A percentile compares a stretch with the other conserved stretches of the same genome.
Evolutionary conservation across 2,888 invertebrate genomes (phyloP).

Genomic region (Noctuana brunneofusca): DNA sequence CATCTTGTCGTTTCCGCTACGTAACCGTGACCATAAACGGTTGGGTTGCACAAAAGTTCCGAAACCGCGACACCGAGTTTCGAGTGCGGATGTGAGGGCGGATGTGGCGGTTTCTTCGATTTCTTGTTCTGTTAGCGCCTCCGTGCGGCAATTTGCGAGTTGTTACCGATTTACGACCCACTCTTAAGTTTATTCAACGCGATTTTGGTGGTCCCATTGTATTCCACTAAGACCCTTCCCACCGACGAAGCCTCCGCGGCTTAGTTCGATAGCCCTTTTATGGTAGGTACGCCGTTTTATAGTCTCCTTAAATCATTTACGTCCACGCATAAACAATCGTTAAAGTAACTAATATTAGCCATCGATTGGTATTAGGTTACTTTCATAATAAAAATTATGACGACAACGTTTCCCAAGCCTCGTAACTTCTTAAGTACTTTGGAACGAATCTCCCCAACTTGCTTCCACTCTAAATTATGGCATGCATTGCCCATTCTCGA

Average conservation of each 20-base stretch:
- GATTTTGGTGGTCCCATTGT: slow-evolving; percentile 81
- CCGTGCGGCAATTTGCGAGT: slow-evolving; percentile 79
- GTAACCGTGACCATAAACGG: slow-evolving; percentile 30
- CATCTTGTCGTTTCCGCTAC: slow-evolving; percentile 27
- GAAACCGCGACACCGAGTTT: slow-evolving; percentile 43
- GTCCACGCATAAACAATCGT: slow-evolving; percentile 61
- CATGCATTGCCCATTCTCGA: background rate
- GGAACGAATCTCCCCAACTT: background rate
- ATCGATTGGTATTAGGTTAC: slow-evolving; percentile 27
- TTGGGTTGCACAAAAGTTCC: slow-evolving; percentile 25
- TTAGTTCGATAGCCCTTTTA: slow-evolving; percentile 65
- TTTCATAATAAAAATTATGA: slow-evolving; percentile 22
- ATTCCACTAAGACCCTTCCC: slow-evolving; percentile 60
- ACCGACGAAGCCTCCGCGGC: slow-evolving; percentile 52
- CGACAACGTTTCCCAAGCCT: slow-evolving; percentile 8
- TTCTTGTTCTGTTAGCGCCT: slow-evolving; percentile 73
- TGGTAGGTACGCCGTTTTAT: slow-evolving; percentile 65
- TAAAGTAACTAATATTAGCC: slow-evolving; percentile 40
- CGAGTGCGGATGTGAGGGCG: slow-evolving; percentile 79
- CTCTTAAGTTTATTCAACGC: slow-evolving; percentile 76
- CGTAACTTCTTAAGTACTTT: background rate
- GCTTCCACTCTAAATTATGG: background rate
- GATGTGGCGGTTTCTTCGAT: slow-evolving; percentile 64
- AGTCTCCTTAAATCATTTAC: slow-evolving; percentile 69
- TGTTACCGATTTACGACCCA: slow-evolving; percentile 77